Evolutionary conservation across 2,113 vertebrate genomes (phyloP).

Genomic region (Phyllostomus discolor): DNA sequence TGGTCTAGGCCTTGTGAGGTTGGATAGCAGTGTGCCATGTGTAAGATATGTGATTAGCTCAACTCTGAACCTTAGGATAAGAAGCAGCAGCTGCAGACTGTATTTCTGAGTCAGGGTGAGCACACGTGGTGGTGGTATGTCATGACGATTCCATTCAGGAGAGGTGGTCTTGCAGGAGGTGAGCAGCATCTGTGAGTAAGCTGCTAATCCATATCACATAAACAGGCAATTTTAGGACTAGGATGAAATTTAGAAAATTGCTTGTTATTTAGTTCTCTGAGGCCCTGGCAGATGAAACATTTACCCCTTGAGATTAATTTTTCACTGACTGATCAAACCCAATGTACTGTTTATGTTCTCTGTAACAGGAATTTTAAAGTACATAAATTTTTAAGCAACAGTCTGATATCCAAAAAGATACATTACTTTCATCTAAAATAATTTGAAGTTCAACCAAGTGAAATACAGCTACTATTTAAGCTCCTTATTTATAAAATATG

Average conservation of each 20-base stretch:
- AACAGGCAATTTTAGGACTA: constrained; percentile 34
- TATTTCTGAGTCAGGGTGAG: background rate
- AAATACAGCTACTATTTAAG: constrained; percentile 55
- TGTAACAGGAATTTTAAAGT: constrained; percentile 72
- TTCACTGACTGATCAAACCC: constrained; percentile 71
- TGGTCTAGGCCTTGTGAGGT: background rate
- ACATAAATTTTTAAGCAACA: constrained; percentile 64
- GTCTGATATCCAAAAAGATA: constrained; percentile 64
- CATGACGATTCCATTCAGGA: background rate
- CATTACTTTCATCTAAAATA: constrained; percentile 72
- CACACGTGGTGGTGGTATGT: background rate
- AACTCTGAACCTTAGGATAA: background rate
- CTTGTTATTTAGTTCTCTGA: constrained; percentile 53
- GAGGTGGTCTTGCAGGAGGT: background rate
- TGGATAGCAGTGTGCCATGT: background rate
- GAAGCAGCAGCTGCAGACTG: background rate
- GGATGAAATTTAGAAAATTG: constrained; percentile 43
- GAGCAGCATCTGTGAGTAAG: background rate
- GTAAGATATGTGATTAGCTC: background rate
- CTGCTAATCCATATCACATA: background rate
- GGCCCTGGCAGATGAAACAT: constrained; percentile 58
- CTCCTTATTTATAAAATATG: constrained; percentile 67
- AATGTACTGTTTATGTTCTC: constrained; percentile 70
- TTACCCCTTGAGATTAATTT: constrained; percentile 69
- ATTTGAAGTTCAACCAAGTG: constrained; percentile 63